These are phyloP conservation scores for Thryonomys swinderianus DNA, from an alignment of 2,113 vertebrate genomes.

Conservation along the genomic window DNA sequence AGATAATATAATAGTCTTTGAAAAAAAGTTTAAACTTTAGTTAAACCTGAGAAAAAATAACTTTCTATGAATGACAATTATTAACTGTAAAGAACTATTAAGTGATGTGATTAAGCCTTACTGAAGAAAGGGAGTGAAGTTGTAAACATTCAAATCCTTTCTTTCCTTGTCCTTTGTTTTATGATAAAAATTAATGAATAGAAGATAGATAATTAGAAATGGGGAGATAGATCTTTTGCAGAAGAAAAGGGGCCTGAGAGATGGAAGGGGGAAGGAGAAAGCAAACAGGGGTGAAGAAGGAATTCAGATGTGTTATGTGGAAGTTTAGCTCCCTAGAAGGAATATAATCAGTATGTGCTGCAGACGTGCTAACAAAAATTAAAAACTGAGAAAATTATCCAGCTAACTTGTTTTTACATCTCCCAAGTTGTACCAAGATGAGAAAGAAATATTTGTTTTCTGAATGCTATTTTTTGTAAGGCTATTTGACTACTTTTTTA, in stretches of 20 bases:
- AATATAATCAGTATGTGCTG: neutral
- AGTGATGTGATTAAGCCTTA: neutral
- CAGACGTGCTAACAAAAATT: neutral
- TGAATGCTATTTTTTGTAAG: neutral
- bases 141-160: neutral
- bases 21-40: neutral
- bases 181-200: neutral
- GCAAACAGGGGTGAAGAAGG: neutral
- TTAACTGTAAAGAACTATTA: neutral
- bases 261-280: neutral
- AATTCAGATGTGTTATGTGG: neutral
- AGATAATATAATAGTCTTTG: neutral
- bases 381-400: neutral
- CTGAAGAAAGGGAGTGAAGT: neutral
- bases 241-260: neutral
- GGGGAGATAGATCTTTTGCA: neutral
- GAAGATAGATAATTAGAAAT: neutral
- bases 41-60: neutral
- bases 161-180: neutral
- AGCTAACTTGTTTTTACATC: neutral
- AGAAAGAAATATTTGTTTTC: conserved; percentile 8
- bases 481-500: neutral
- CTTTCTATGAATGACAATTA: neutral
- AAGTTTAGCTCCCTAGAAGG: neutral
- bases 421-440: neutral